Base-by-base conservation (phyloP, 1,140 invertebrate genomes). In the Sitobion miscanthi region DNA sequence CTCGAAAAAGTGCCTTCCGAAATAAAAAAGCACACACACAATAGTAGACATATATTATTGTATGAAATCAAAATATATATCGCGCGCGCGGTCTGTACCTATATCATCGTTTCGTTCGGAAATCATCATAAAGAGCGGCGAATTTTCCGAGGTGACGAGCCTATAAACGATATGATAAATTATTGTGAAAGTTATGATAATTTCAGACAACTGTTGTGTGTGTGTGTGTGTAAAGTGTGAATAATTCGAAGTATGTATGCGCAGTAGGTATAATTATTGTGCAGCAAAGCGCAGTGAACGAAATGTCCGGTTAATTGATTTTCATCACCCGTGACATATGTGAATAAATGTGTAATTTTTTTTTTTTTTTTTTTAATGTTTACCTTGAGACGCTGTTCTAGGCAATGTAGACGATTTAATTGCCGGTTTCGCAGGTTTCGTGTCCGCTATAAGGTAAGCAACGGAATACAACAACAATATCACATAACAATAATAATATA, bases 381-480 rank as follows among this genome's bases (percentile, higher is more conserved):
- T 98, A 98, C 98, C 98, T 98, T 98, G 98, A 94, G 97, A 98
- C 94, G 98, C 98, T 95, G 97, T 98, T 96, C 98, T 96, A 95
- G 98, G 98, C 95, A 98, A 97, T 95, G 98, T 98, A 94, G 98
- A 98, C 95, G 98, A 98, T 96, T 98, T 98, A 96, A 98, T 98
- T 95, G 98, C 98, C 95, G 98, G 98, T 96, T 98, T 98, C 95
- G 98, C 97, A 95, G 98, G 98, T 96, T 98, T 98, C 96, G 97
- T 97, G 96, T 98, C 97, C 96, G 97, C 98, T 98, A 89, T 83
- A 93, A 94, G 82, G 38, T 47, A 94, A 83, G 85, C 49, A 94
- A 42, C 87, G 52, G 93, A 94, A 87, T 54, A 94, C 57, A 94
- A 91, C 42, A 89, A 91, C n/a, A 92, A 49, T 57, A 54, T 54